Percentiles rank a stretch among this genome's conserved stretches.
Conservation (phyloP, 2,888 invertebrate genomes). For the Chalcis sispes region DNA sequence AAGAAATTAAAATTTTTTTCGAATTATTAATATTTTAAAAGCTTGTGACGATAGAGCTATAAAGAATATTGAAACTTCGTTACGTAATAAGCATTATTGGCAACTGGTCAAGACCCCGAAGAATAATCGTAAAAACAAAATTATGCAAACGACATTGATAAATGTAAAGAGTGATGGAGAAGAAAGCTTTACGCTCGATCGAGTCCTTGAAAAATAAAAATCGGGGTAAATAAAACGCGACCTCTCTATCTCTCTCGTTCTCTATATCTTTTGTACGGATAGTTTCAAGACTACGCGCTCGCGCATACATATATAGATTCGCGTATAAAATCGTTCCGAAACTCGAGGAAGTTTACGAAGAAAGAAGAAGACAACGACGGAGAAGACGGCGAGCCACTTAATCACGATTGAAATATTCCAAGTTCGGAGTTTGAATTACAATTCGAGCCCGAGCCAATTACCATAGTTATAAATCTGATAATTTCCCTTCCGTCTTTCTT, state of each 20-base stretch:
- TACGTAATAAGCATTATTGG: too few species aligned
- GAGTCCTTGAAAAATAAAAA: not conserved
- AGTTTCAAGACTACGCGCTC: too few species aligned
- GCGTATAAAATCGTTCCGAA: too few species aligned
- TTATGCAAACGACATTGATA: constrained; percentile 20
- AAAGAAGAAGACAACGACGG: not conserved
- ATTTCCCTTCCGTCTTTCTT: not conserved
- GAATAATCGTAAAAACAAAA: not conserved
- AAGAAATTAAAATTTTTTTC: too few species aligned
- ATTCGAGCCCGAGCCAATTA: constrained; percentile 27
- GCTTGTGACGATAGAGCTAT: too few species aligned
- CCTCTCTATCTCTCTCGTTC: too few species aligned
- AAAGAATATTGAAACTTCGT: too few species aligned
- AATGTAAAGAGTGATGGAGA: constrained; percentile 13
- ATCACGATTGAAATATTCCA: constrained; percentile 39
- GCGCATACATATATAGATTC: too few species aligned
- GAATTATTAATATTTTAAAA: too few species aligned
- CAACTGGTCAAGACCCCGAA: too few species aligned
- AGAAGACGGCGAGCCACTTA: constrained; percentile 5
- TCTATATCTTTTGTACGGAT: not conserved
- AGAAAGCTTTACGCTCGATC: not conserved
- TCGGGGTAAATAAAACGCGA: constrained; percentile 19
- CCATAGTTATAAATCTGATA: constrained; percentile 48
- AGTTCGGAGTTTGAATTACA: constrained; percentile 28
- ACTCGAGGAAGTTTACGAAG: not conserved